Base-by-base conservation (phyloP, 2,797 vertebrate species). In the Danio jaintianensis region DNA sequence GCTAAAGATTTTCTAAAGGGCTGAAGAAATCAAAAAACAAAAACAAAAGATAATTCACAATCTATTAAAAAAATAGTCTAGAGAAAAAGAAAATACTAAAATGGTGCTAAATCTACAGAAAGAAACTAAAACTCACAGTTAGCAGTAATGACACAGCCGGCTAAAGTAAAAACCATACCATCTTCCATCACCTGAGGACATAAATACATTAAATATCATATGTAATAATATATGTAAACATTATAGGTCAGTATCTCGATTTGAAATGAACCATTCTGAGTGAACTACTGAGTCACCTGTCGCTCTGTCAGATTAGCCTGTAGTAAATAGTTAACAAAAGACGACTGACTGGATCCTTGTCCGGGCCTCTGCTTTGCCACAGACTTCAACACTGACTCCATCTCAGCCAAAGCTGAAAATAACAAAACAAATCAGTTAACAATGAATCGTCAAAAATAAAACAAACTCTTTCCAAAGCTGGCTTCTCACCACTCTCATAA, bases 151-250 rank as follows among this genome's bases (percentile, higher is more conserved):
- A 97, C 90, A 45, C 95, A 96, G 83, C 97, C 96, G 6, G 96
- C 95, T 87, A 98, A 86, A 75, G 95, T 96, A 91, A 99, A 99
- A 87, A 99, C 97, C 97, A 99, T 97, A 45, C 94, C 95, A 87
- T 99, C 97, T 91, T 99, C 98, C 89, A 98, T 92, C 84, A 98
- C 91, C 97, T 99, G 79, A 77, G 85, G 82, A 42, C 58, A 76
- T 7, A 59, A 40, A 63, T 11, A 9, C 38, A 56, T 7, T 63
- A 11, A 4, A 69, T 75, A 43, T 50, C 22, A 18, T 3, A 63
- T 12, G 62, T 47, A 61, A n/a, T 52, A 9, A 52, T 10, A 52
- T 16, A 12, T 22, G 18, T 8, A 1, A 20, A 47, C 20, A 67
- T 56, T 63, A 62, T 16, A 9, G 16, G 22, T 62, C 16, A 38